Conservation (phyloP, 2,113 vertebrate species). For the Heloderma charlesbogerti region DNA sequence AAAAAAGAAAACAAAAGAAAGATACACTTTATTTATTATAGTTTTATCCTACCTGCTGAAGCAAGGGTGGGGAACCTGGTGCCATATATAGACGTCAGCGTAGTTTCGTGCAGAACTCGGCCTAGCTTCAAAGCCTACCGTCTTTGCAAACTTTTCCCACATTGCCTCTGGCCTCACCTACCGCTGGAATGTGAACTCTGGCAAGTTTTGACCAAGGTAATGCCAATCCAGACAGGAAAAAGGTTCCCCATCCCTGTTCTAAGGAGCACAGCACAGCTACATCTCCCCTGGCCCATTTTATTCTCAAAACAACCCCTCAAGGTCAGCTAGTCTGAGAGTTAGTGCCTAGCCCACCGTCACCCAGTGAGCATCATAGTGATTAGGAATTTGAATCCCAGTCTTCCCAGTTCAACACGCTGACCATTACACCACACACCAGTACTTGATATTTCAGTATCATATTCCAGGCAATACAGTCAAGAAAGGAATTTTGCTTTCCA, state of each 20-base stretch:
- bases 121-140: background rate
- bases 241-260: background rate
- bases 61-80: background rate
- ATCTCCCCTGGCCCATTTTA: background rate
- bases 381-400: background rate
- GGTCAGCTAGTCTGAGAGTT: background rate
- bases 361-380: background rate
- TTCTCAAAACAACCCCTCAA: background rate
- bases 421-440: slow-evolving; percentile 34
- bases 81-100: background rate
- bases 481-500: slow-evolving; percentile 13
- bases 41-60: background rate
- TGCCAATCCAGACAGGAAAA: background rate
- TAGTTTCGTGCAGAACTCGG: background rate
- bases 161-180: background rate
- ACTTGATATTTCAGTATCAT: background rate
- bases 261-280: background rate
- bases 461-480: background rate
- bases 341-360: background rate
- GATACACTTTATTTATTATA: background rate
- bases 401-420: background rate
- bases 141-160: background rate
- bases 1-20: background rate
- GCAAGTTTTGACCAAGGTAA: background rate
- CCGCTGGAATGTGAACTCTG: background rate